These are phyloP conservation scores for Leucania comma DNA, from an alignment of 2,888 invertebrate species.

Conservation along the genomic window DNA sequence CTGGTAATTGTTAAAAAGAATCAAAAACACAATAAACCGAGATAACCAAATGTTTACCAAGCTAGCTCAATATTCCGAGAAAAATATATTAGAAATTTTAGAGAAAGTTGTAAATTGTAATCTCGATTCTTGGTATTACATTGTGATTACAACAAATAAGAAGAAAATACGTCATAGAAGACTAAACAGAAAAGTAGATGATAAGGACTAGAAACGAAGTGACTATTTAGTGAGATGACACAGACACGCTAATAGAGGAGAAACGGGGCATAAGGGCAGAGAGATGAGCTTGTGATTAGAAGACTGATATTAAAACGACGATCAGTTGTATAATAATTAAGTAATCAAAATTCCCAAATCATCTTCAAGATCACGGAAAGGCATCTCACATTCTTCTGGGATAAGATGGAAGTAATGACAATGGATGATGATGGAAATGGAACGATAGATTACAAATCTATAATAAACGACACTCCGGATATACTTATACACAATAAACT, in stretches of 20 bases:
- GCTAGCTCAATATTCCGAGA: neutral
- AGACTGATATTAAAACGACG: neutral
- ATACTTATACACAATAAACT: constrained; percentile 13
- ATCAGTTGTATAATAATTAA: neutral
- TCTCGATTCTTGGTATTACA: neutral
- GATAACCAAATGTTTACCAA: neutral
- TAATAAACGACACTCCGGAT: constrained; percentile 11
- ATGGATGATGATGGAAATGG: neutral
- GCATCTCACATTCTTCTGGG: neutral
- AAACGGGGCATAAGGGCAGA: too few relatives aligned
- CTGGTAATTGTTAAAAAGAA: neutral
- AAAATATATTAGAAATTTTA: neutral
- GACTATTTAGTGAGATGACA: neutral
- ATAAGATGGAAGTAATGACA: neutral
- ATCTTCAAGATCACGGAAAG: neutral
- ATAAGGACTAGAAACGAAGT: neutral
- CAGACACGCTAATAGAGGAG: neutral
- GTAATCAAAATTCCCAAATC: neutral
- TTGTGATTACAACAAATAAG: neutral
- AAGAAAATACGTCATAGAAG: neutral
- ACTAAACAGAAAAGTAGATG: neutral
- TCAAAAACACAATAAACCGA: neutral
- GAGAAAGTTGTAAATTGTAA: neutral
- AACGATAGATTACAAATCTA: neutral
- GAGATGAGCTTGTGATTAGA: neutral